phyloP scores from a whole-genome alignment of 1,140 invertebrate species.

The Hyles vespertilio region DNA sequence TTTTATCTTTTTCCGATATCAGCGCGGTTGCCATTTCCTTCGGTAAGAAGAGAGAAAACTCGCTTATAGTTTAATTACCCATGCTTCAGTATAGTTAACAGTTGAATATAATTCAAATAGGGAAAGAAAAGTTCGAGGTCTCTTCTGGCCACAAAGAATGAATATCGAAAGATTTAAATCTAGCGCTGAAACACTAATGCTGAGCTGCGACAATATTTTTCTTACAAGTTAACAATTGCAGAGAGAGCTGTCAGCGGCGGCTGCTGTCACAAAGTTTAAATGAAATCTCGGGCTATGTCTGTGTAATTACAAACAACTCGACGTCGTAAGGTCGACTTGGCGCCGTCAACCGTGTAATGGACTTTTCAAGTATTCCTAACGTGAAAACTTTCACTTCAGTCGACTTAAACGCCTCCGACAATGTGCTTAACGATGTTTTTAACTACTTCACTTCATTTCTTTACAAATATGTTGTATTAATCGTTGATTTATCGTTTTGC shows the following conservation, averaged over 20 bases:
- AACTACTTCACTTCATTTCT: slow-evolving; percentile 60
- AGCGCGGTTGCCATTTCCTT: too few relatives aligned
- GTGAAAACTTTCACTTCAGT: slow-evolving; percentile 66
- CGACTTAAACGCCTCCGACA: slow-evolving; percentile 60
- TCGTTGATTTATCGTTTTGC: slow-evolving; percentile 28
- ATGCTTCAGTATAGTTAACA: too few relatives aligned
- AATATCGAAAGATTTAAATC: not conserved
- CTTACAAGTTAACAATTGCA: slow-evolving; percentile 37
- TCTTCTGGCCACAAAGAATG: too few relatives aligned
- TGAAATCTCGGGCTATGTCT: slow-evolving; percentile 67
- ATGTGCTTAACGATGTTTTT: slow-evolving; percentile 72
- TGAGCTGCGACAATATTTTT: slow-evolving; percentile 30
- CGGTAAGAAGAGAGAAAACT: too few relatives aligned
- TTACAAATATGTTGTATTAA: slow-evolving; percentile 56
- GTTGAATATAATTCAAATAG: too few relatives aligned
- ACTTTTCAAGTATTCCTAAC: slow-evolving; percentile 73
- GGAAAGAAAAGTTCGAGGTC: too few relatives aligned
- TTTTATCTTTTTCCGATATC: too few relatives aligned
- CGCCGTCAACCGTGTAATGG: slow-evolving; percentile 68
- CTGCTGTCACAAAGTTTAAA: slow-evolving; percentile 67
- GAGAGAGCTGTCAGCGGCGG: slow-evolving; percentile 44
- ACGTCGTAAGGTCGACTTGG: slow-evolving; percentile 46
- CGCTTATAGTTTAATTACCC: too few relatives aligned
- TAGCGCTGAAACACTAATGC: not conserved
- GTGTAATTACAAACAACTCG: slow-evolving; percentile 67